Base-by-base conservation (phyloP, 2,797 vertebrate genomes). In the Melanotaenia maccullochi region DNA sequence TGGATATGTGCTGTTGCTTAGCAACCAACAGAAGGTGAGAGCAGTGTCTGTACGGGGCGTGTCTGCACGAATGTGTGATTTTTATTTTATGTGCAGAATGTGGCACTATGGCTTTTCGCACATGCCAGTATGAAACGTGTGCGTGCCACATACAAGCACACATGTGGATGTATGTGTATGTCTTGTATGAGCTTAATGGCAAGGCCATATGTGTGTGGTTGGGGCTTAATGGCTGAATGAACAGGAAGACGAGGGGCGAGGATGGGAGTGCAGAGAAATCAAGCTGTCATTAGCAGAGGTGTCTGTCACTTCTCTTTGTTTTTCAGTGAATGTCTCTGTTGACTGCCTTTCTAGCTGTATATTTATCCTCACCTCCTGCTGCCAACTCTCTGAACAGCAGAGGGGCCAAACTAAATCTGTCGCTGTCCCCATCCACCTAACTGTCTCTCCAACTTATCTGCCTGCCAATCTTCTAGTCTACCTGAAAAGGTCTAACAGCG, bases 1-100 rank as follows among this genome's bases (percentile, higher is more conserved):
- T 60, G 82, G 85, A 81, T 87, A 49, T 90, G 89, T 93, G 91
- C 90, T 92, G 94, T 95, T 94, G 90, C 94, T 76, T 89, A 79
- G 94, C 93, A 93, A 95, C 93, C 68, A 1, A 13, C 14, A 9
- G 68, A 76, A 18, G 70, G 79, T 67, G 81, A 84, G 79, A 84
- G 87, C 73, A 68, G 77, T 76, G 28, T 38, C 59, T 3, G 62
- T 32, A 35, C 20, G n/a, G 40, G 68, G 64, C 60, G 55, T 70
- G 44, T 75, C 57, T 28, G 67, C 66, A 32, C 5, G 25, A 30
- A 12, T 40, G 58, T 76, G 74, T 40, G 54, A 83, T 40, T 54
- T 72, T 33, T 42, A 3, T 47, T 51, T 54, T 28, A 54, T 28
- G 22, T 32, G 30, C 42, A 9, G 67, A 79, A 76, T 67, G 79